Base-by-base conservation (phyloP, 2,888 invertebrate species). In the Caprella mutica region DNA sequence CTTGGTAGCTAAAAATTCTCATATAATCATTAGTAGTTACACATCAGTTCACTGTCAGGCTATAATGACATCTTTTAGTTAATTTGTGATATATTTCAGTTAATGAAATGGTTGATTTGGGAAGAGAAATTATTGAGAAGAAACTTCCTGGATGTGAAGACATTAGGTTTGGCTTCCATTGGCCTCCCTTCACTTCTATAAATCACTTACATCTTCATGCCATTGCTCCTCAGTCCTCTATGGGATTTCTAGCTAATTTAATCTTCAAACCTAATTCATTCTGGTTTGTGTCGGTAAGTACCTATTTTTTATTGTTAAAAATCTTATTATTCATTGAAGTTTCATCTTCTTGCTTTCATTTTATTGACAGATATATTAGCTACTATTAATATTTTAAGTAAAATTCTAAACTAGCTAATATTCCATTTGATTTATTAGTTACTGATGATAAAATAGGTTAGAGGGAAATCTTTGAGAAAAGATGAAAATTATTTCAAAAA, bases 161-260 rank as follows among this genome's bases (percentile, higher is more conserved):
- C 43, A 74, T 85, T 38, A 78, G 81, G 48, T 75, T 82, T 42
- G 93, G 93, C 0, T 93, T 90, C 70, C 92, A 93, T 71, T 84
- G 88, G 83, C 92, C 93, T 0, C 93, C 93, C 0, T 91, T 91
- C 72, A 81, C 84, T 58, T 83, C 85, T 1, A 80, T 93, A 0
- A 72, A 75, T 46, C 93, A 93, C 73, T 74, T 90, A 5, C 93
- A 93, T 71, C 75, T 93, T 56, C 93, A 94, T 69, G 80, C 83
- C 0, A 91, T 93, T 54, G 82, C 85, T 0, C 90, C 92, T 0
- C 78, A 78, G 17, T 80, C 81, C 0, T 78, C 82, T 61, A 87
- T 93, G 84, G 77, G 81, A 0, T 77, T 81, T 14, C 60, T 84
- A 0, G 74, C 78, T 4, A 76, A 78, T 55, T 67, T 80, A 61